phyloP scores from a whole-genome alignment of 2,113 vertebrate genomes.

The Xerus inauris region DNA sequence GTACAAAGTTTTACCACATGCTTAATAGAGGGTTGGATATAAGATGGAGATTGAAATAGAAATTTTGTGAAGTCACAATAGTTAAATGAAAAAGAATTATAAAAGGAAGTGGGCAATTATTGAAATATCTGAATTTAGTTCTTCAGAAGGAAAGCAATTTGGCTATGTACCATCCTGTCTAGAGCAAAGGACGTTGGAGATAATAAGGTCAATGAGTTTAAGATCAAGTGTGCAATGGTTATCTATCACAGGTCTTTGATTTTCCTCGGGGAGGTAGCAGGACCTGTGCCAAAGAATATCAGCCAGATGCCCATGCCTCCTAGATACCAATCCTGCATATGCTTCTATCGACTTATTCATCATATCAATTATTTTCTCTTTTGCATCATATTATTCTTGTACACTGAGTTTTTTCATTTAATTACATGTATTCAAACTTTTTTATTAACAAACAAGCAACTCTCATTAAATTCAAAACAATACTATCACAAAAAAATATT shows the following conservation, averaged over 20 bases:
- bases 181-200: not conserved
- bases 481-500: not conserved
- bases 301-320: not conserved
- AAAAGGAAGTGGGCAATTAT: not conserved
- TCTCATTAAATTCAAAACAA: not conserved
- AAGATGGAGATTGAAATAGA: not conserved
- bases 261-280: not conserved
- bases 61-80: not conserved
- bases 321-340: not conserved
- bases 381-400: not conserved
- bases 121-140: not conserved
- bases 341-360: not conserved
- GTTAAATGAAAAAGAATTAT: not conserved
- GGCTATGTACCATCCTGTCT: not conserved
- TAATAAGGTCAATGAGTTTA: not conserved
- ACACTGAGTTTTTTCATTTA: not conserved
- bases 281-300: not conserved
- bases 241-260: not conserved
- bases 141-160: not conserved
- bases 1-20: not conserved
- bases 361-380: not conserved
- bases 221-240: not conserved
- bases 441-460: not conserved
- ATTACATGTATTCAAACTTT: not conserved
- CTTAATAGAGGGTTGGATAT: not conserved